Percentiles rank a stretch among this genome's conserved stretches.
Evolutionary conservation across 2,888 invertebrate species (phyloP).

Genomic region (Amphiduros pacificus): DNA sequence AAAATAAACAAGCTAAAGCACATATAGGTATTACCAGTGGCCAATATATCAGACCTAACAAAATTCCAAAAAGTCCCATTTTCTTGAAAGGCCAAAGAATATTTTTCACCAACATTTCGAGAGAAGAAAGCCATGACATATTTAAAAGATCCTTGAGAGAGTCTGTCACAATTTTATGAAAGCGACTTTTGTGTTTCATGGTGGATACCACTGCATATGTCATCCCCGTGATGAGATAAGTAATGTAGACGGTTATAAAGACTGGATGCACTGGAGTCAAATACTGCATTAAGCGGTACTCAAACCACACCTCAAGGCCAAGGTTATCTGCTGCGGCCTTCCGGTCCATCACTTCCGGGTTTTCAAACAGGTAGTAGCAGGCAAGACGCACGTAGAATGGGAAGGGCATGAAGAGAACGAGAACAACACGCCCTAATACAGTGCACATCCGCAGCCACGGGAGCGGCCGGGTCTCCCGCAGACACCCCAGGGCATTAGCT

Average conservation of each 20-base stretch:
- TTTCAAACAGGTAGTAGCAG: constrained; percentile 49
- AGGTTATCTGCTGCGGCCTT: constrained; percentile 30
- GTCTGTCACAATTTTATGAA: constrained; percentile 41
- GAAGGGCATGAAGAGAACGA: constrained; percentile 43
- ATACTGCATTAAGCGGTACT: constrained; percentile 31
- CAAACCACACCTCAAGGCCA: constrained; percentile 29
- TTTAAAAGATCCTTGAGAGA: constrained; percentile 48
- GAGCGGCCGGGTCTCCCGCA: background rate
- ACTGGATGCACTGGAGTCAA: constrained; percentile 45
- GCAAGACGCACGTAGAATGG: constrained; percentile 49
- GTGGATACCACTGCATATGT: constrained; percentile 38
- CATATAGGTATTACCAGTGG: constrained; percentile 41
- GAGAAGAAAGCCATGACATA: constrained; percentile 42
- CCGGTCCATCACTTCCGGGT: constrained; percentile 39
- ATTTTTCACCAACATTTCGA: constrained; percentile 43
- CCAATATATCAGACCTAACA: constrained; percentile 44
- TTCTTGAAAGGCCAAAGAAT: constrained; percentile 49
- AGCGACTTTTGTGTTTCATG: constrained; percentile 35
- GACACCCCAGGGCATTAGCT: constrained; percentile 37
- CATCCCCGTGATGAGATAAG: constrained; percentile 43
- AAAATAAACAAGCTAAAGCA: constrained; percentile 38
- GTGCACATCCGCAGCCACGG: constrained; percentile 27
- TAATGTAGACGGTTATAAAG: constrained; percentile 43
- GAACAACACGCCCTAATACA: constrained; percentile 38
- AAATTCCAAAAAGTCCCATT: constrained; percentile 45